phyloP scores from a whole-genome alignment of 2,797 vertebrate genomes.

The Gila robusta region DNA sequence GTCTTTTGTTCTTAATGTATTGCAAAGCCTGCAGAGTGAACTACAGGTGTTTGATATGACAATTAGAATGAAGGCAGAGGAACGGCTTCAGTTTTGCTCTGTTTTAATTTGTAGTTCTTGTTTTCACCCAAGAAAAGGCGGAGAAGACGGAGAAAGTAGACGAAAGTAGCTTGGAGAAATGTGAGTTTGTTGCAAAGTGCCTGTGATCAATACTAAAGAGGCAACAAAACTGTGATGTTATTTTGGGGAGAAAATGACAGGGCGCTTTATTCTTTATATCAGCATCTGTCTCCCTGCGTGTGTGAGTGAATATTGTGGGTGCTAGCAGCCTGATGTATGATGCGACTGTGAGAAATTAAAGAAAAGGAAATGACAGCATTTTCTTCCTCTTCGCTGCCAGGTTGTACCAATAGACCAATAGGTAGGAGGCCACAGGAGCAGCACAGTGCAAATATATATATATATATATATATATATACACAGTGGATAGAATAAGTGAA shows the following conservation, averaged over 20 bases:
- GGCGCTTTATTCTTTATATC: constrained; percentile 65
- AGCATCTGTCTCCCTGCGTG: constrained; percentile 30
- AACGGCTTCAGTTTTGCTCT: constrained; percentile 73
- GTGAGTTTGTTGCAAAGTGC: constrained; percentile 66
- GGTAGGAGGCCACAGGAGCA: background rate
- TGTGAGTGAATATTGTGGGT: constrained; percentile 38
- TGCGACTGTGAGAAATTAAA: constrained; percentile 14
- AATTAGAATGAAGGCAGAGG: constrained; percentile 61
- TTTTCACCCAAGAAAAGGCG: constrained; percentile 55
- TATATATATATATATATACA: no score
- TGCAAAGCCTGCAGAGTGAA: constrained; percentile 7
- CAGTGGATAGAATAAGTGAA: no score
- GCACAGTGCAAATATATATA: background rate
- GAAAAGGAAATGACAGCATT: constrained; percentile 6
- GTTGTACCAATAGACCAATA: background rate
- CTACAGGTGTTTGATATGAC: constrained; percentile 22
- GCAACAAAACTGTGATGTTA: constrained; percentile 65
- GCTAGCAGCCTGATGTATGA: constrained; percentile 20
- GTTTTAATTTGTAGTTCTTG: constrained; percentile 45
- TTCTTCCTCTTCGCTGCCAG: constrained; percentile 12
- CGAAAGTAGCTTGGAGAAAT: constrained; percentile 67
- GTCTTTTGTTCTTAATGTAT: constrained; percentile 37
- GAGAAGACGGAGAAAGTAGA: constrained; percentile 48
- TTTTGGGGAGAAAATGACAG: constrained; percentile 70
- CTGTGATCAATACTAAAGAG: constrained; percentile 72